These are phyloP conservation scores for Idaea straminata DNA, from an alignment of 2,888 invertebrate genomes.

Conservation along the genomic window DNA sequence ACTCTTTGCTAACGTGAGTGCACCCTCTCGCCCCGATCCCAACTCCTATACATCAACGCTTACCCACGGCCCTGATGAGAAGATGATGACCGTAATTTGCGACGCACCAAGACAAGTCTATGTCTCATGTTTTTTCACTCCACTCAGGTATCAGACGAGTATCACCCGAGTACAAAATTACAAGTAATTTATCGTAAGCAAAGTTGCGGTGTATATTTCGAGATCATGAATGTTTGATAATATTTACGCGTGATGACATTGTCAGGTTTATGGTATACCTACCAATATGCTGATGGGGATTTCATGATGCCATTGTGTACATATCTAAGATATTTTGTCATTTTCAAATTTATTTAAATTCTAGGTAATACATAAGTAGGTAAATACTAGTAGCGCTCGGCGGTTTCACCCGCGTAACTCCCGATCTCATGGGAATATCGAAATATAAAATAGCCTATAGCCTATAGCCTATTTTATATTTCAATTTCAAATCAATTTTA, in stretches of 20 bases:
- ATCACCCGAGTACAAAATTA: conserved; percentile 77
- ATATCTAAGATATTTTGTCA: background rate
- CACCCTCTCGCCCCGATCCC: conserved; percentile 49
- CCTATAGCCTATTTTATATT: no score
- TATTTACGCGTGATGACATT: conserved; percentile 25
- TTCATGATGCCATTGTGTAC: conserved; percentile 6
- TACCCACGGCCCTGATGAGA: conserved; percentile 78
- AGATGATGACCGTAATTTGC: conserved; percentile 80
- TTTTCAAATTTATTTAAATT: background rate
- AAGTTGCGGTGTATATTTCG: conserved; percentile 54
- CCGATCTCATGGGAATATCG: no score
- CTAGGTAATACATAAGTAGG: no score
- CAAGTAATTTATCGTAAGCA: conserved; percentile 75
- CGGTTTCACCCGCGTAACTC: no score
- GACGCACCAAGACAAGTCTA: conserved; percentile 79
- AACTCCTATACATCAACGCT: conserved; percentile 73
- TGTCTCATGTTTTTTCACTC: conserved; percentile 78
- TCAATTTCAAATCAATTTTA: no score
- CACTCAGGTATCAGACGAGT: conserved; percentile 77
- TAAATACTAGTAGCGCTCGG: no score
- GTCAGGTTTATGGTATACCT: conserved; percentile 9
- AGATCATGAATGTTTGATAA: conserved; percentile 39
- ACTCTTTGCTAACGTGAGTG: conserved; percentile 31
- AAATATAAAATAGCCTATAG: no score
- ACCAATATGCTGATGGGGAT: conserved; percentile 6